These are phyloP conservation scores for Argentina silus DNA, from an alignment of 2,797 vertebrate genomes.

Conservation along the genomic window DNA sequence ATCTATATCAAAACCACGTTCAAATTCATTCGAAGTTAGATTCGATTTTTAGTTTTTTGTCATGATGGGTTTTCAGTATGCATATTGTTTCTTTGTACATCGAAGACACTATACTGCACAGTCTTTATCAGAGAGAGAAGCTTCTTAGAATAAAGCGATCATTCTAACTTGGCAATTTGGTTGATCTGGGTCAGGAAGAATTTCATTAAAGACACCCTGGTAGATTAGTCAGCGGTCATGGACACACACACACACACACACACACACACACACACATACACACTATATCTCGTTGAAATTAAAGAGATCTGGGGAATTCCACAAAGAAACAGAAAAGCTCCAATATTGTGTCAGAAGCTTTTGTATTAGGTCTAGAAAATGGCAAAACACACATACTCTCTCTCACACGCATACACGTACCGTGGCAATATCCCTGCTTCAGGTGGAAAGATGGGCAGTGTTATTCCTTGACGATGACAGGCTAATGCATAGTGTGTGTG, in stretches of 20 bases:
- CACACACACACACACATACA: not conserved
- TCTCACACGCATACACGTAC: constrained; percentile 40
- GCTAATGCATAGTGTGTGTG: not conserved
- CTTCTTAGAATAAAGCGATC: not conserved
- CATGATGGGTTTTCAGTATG: too few relatives aligned
- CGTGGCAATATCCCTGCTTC: constrained; percentile 25
- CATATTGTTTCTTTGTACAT: too few relatives aligned
- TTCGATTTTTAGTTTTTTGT: too few relatives aligned
- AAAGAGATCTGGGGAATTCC: too few relatives aligned
- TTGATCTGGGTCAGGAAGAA: not conserved
- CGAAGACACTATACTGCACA: not conserved
- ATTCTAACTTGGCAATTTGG: too few relatives aligned
- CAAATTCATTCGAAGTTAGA: too few relatives aligned
- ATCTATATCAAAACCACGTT: too few relatives aligned
- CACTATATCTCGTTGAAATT: not conserved
- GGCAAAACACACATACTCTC: not conserved
- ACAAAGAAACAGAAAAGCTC: too few relatives aligned
- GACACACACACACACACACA: not conserved
- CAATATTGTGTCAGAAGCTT: too few relatives aligned
- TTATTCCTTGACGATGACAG: not conserved
- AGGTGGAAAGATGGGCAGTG: constrained; percentile 10
- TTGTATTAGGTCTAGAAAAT: too few relatives aligned
- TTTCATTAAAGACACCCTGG: not conserved
- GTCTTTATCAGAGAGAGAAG: not conserved
- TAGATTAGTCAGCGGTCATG: not conserved